Conservation (phyloP, 2,888 invertebrate species). For the Platycheirus rosarum region DNA sequence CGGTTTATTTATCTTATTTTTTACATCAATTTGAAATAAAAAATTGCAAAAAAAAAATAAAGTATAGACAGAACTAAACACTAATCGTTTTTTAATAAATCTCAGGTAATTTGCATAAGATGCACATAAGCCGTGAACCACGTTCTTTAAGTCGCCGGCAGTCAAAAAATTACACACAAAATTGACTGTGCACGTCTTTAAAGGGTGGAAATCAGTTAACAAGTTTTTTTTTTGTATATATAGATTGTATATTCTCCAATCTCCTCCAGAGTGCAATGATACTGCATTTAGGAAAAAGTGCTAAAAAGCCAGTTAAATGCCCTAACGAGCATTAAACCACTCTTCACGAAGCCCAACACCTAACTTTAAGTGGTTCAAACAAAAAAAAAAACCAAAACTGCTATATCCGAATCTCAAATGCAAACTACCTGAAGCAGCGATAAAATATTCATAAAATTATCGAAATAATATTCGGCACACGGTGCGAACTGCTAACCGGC, state of each 20-base stretch:
- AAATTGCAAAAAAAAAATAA: slow-evolving; percentile 5
- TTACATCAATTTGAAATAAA: slow-evolving; percentile 1
- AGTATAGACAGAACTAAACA: neutral
- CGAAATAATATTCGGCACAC: slow-evolving; percentile 65
- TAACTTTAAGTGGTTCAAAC: neutral
- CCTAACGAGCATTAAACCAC: slow-evolving; percentile 17
- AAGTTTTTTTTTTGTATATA: slow-evolving; percentile 4
- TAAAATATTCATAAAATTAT: slow-evolving; percentile 62
- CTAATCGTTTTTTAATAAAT: slow-evolving; percentile 53
- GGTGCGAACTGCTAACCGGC: slow-evolving; percentile 61
- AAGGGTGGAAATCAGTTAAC: slow-evolving; percentile 29
- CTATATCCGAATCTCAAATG: slow-evolving; percentile 49
- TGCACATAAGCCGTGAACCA: slow-evolving; percentile 41
- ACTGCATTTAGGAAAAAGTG: slow-evolving; percentile 26
- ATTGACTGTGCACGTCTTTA: slow-evolving; percentile 32
- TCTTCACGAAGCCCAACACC: slow-evolving; percentile 10
- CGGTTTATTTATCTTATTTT: slow-evolving; percentile 27
- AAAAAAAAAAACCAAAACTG: too few relatives aligned
- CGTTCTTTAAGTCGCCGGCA: slow-evolving; percentile 37
- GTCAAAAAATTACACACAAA: neutral
- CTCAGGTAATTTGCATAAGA: slow-evolving; percentile 50
- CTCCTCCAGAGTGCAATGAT: slow-evolving; percentile 26
- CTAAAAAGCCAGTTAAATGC: slow-evolving; percentile 25
- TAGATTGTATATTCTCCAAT: neutral
- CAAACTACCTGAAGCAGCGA: slow-evolving; percentile 44